Conservation (phyloP, 2,113 vertebrate genomes). For the Thoracochromis brauschi region DNA sequence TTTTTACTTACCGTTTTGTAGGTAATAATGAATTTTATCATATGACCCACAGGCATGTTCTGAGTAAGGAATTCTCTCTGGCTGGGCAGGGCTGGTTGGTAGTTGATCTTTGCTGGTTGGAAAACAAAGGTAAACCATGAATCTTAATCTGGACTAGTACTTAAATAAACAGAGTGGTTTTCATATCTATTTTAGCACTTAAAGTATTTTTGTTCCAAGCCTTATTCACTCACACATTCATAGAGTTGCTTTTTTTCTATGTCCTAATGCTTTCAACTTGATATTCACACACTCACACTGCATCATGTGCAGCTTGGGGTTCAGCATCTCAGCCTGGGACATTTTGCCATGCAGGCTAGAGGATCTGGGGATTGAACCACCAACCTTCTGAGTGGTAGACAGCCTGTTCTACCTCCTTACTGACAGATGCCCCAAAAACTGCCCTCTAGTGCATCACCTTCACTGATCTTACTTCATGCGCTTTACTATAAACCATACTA, state of each 20-base stretch:
- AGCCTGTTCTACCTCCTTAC: not conserved
- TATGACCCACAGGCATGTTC: slow-evolving; percentile 63
- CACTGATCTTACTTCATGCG: not conserved
- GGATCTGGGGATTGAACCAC: not conserved
- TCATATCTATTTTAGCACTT: not conserved
- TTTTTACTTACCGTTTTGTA: slow-evolving; percentile 56
- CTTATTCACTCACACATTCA: not conserved
- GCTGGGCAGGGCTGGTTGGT: slow-evolving; percentile 48
- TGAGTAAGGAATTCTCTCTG: slow-evolving; percentile 56
- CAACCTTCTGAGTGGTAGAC: not conserved
- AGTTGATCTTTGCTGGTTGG: slow-evolving; percentile 51
- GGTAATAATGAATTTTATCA: slow-evolving; percentile 67
- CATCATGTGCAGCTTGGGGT: not conserved
- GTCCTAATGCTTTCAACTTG: not conserved
- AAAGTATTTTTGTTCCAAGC: not conserved
- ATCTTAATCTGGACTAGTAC: not conserved
- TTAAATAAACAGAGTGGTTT: not conserved
- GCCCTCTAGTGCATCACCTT: not conserved
- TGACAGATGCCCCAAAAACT: not conserved
- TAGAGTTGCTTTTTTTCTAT: not conserved
- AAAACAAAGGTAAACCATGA: not conserved
- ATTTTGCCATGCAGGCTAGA: not conserved
- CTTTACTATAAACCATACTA: not conserved
- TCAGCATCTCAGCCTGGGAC: not conserved
- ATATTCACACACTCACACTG: not conserved